Base-by-base conservation (phyloP, 2,113 vertebrate species). In the Dasypus novemcinctus region DNA sequence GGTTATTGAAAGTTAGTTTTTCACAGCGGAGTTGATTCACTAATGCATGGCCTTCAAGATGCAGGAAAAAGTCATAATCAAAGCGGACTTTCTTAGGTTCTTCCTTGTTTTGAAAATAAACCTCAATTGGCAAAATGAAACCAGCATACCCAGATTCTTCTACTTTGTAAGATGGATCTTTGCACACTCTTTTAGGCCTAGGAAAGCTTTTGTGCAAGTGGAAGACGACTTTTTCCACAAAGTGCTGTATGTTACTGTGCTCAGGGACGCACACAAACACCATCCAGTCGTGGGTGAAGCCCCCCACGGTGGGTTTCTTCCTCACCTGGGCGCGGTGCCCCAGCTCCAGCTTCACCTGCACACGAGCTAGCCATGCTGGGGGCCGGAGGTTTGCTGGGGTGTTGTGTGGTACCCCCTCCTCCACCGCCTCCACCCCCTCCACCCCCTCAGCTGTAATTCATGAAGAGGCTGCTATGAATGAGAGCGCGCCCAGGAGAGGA, bases 201-300 rank as follows among this genome's bases (percentile, higher is more conserved):
- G 99, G 99, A 98, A 99, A 99, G 99, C 99, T 99, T 96, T 99
- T 99, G 86, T 99, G 99, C 98, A 99, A 99, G 98, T 99, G 99
- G 98, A 99, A 99, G 91, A 99, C 99, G 81, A 99, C 99, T 98
- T 99, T 99, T 98, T 99, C 99, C 99, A 99, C 99, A 97, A 99
- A 99, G 99, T 99, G 99, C 99, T 99, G 99, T 96, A 99, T 99
- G 98, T 99, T 99, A 98, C 99, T 99, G 97, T 99, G 99, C 97
- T 99, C 99, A 2, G 99, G 99, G 87, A 99, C 99, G 94, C 99
- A 98, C 95, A 99, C 99, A 93, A 99, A 99, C 98, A 99, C 99
- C 99, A 99, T 99, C 99, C 99, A 99, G 98, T 99, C 99, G 97
- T 99, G 99, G 90, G 99, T 99, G 98, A 99, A 99, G 92, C 99